These are phyloP conservation scores for Leptocoma aspasia DNA, from an alignment of 2,113 vertebrate genomes.

Conservation along the genomic window DNA sequence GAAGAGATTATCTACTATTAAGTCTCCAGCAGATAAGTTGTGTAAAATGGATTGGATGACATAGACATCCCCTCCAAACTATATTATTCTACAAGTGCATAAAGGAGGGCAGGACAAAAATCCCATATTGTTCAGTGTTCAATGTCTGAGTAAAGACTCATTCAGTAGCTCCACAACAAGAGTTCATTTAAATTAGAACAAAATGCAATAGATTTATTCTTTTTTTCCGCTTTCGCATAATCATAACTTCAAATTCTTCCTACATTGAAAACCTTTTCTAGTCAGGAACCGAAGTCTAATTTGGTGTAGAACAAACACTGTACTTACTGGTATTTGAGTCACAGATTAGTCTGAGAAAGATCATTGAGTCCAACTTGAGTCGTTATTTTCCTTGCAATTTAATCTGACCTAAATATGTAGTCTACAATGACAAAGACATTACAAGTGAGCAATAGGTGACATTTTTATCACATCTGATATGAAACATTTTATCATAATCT, in stretches of 20 bases:
- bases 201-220: neutral
- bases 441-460: constrained; percentile 36
- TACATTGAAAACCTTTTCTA: neutral
- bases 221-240: neutral
- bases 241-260: neutral
- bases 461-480: neutral
- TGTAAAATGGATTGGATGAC: neutral
- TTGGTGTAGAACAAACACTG: neutral
- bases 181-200: neutral
- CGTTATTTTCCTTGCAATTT: neutral
- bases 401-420: constrained; percentile 17
- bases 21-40: neutral
- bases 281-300: neutral
- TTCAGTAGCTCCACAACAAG: neutral
- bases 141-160: neutral
- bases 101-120: neutral
- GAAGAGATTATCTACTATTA: neutral
- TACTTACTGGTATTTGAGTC: neutral
- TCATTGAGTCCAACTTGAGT: neutral
- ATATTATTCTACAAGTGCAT: neutral
- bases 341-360: neutral
- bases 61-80: neutral
- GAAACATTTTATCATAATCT: constrained; percentile 11
- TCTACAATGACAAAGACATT: constrained; percentile 19
- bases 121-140: neutral